Conservation (phyloP, 2,888 invertebrate genomes). For the Thymelicus sylvestris region DNA sequence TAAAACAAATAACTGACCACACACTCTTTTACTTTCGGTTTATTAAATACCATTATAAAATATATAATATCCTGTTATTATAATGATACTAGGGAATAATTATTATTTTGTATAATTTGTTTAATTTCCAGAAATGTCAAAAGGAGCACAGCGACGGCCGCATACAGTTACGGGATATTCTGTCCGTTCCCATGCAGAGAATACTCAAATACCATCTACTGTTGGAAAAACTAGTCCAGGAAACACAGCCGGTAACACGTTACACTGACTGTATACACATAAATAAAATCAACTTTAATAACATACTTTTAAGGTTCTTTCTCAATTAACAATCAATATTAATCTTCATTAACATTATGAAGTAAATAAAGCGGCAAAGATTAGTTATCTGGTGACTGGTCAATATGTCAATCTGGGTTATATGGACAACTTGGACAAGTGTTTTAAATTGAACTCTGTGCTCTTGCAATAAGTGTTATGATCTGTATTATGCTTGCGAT, state of each 20-base stretch:
- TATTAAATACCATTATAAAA: too few relatives aligned
- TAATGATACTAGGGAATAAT: neutral
- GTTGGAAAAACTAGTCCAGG: conserved; percentile 94
- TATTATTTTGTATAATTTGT: neutral
- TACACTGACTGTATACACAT: neutral
- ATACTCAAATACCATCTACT: conserved; percentile 98
- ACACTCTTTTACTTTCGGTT: too few relatives aligned
- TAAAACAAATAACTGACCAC: too few relatives aligned
- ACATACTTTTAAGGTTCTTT: neutral
- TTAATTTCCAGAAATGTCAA: conserved; percentile 91
- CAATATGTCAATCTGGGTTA: neutral
- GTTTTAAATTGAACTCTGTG: too few relatives aligned
- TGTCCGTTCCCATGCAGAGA: conserved; percentile 99
- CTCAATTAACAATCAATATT: neutral
- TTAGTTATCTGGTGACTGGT: neutral
- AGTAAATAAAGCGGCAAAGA: neutral
- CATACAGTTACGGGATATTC: conserved; percentile 96
- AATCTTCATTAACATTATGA: neutral
- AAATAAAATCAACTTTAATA: neutral
- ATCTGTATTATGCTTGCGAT: too few relatives aligned
- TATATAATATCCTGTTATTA: too few relatives aligned
- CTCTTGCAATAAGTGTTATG: too few relatives aligned
- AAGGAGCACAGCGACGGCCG: conserved; percentile 97
- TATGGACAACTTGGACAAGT: too few relatives aligned
- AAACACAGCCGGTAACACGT: conserved; percentile 89